A percentile compares a stretch with the other conserved stretches of the same genome.
Evolutionary conservation across 1,140 invertebrate genomes (phyloP).

Genomic region (Notospermus geniculatus): DNA sequence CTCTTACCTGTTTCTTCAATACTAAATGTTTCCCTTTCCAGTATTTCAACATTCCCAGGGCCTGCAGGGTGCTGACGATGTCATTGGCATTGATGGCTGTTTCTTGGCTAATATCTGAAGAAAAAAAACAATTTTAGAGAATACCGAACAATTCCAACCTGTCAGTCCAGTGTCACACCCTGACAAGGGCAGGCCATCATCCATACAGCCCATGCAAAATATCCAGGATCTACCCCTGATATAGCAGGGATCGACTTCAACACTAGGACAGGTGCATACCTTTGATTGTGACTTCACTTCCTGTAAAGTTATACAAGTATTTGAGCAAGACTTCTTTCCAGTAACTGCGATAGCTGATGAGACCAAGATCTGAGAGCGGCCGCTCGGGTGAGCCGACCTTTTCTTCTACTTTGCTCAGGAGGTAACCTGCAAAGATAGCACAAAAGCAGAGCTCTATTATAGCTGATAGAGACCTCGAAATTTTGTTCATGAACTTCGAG

Average conservation of each 20-base stretch:
- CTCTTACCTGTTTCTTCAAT: conserved; percentile 81
- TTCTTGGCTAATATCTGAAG: conserved; percentile 76
- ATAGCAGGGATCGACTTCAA: too few relatives aligned
- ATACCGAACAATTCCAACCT: conserved; percentile 2
- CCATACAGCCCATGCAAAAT: too few relatives aligned
- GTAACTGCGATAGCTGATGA: conserved; percentile 96
- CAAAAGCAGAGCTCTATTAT: background rate
- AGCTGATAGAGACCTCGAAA: conserved; percentile 2
- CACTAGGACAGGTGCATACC: conserved; percentile 61
- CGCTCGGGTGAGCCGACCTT: conserved; percentile 99
- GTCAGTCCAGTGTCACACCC: too few relatives aligned
- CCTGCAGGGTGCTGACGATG: conserved; percentile 96
- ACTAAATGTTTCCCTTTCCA: conserved; percentile 99
- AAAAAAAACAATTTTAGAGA: conserved; percentile 10
- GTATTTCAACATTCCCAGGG: conserved; percentile 95
- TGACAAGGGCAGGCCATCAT: too few relatives aligned
- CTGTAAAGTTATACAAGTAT: conserved; percentile 80
- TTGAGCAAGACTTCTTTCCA: conserved; percentile 73
- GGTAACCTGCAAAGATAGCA: conserved; percentile 72
- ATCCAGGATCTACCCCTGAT: too few relatives aligned
- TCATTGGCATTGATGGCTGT: conserved; percentile 96
- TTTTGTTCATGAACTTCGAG: background rate
- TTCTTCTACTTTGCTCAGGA: conserved; percentile 90
- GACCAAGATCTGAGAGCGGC: conserved; percentile 92
- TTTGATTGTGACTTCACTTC: conserved; percentile 87